These are phyloP conservation scores for Orthonyx spaldingii DNA, from an alignment of 2,113 vertebrate species.

Conservation along the genomic window DNA sequence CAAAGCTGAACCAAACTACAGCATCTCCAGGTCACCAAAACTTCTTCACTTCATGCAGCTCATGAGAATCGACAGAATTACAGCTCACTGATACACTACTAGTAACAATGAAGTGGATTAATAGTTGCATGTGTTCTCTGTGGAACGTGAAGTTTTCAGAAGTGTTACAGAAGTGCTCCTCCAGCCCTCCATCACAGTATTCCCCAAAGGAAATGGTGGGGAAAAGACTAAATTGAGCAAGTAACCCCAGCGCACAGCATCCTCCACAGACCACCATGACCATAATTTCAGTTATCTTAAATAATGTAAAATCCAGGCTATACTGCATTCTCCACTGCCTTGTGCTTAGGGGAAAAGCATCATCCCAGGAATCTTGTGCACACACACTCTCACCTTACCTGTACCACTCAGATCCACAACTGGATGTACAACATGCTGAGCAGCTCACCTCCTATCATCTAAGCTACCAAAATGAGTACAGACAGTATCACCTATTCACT, in stretches of 20 bases:
- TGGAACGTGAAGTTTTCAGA: background rate
- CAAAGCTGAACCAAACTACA: background rate
- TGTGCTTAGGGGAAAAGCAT: background rate
- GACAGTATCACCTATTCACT: background rate
- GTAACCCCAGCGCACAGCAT: background rate
- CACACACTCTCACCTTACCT: background rate
- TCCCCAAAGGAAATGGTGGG: background rate
- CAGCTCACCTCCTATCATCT: background rate
- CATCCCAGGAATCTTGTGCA: background rate
- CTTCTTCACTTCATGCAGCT: background rate
- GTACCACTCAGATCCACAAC: background rate
- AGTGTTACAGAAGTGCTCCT: background rate
- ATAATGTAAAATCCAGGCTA: background rate
- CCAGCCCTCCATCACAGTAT: background rate
- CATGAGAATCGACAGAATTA: background rate
- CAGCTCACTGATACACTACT: background rate
- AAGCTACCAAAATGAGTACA: background rate
- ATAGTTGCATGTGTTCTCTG: background rate
- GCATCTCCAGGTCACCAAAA: background rate
- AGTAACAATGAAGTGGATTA: background rate
- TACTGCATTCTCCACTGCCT: background rate
- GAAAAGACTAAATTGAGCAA: background rate
- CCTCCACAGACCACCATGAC: background rate
- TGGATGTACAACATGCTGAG: background rate
- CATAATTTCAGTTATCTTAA: background rate